Evolutionary conservation across 1,140 invertebrate species (phyloP), one percentile per base, ranked within the genome.

Genomic region (Copidosoma floridanum): DNA sequence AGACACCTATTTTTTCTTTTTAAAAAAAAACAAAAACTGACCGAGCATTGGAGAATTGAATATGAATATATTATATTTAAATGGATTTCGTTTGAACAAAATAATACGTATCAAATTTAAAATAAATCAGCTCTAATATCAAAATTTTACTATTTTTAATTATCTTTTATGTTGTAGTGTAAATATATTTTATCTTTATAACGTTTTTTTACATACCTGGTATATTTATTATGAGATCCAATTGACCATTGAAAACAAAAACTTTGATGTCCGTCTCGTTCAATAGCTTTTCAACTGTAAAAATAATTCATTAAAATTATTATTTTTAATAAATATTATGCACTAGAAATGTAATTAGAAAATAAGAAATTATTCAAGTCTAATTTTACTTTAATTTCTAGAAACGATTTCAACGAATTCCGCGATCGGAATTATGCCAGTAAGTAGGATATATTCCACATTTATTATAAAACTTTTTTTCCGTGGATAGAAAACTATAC

Each of bases 141-240:
- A 12, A 21, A 21, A 7, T 14, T 21, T 5, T 47, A 21, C 2
- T 12, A 47, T 12, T 47, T 21, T 12, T 47, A 16, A 47, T 18
- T 12, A 21, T 24, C 14, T 23, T 16, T 23, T 14, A 21, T 21
- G 12, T 23, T 47, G 12, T 21, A 14, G 8, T 6, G 6, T 12
- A 6, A 21, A 18, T 24, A 21, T 7, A 12, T 47, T 18, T 18
- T 21, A 21, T 16, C 14, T 16, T 12, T 6, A 21, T 47, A 14
- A n/a, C n/a, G n/a, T n/a, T n/a, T n/a, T n/a, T n/a, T n/a, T n/a
- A n/a, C 26, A 47, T 80, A 82, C 87, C 87, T 48, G 84, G 80
- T 10, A 85, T 89, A 58, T 88, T 85, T 5, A 88, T 87, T 68
- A 91, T 89, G 3, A 91, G 76, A 71, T 91, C 89, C 75, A 86